These are phyloP conservation scores for Cheiracanthium punctorium DNA, from an alignment of 2,888 invertebrate species.

Conservation along the genomic window DNA sequence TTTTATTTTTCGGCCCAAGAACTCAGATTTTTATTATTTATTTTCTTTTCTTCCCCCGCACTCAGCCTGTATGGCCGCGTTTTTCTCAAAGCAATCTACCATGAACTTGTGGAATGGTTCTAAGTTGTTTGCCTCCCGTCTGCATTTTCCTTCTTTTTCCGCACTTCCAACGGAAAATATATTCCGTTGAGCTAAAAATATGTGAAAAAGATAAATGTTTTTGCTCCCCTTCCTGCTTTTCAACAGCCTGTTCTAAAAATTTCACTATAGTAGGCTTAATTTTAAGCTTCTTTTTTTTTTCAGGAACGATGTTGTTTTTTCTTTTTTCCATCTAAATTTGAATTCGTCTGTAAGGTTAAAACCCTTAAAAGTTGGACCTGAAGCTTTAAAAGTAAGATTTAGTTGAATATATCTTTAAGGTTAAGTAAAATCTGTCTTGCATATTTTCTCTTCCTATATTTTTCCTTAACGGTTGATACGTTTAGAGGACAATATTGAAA, in stretches of 20 bases:
- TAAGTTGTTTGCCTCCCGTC: slow-evolving; percentile 30
- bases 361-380: not conserved
- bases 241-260: slow-evolving; percentile 54
- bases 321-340: not conserved
- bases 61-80: slow-evolving; percentile 13
- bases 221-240: slow-evolving; percentile 37
- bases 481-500: no score
- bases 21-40: slow-evolving; percentile 34
- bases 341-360: not conserved
- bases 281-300: not conserved
- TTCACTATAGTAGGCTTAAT: slow-evolving; percentile 30
- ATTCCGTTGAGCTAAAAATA: slow-evolving; percentile 45
- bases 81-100: slow-evolving; percentile 56
- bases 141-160: not conserved
- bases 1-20: slow-evolving; percentile 22
- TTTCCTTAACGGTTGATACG: no score
- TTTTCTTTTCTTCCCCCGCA: slow-evolving; percentile 2
- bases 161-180: slow-evolving; percentile 16
- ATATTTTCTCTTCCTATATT: not conserved
- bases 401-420: not conserved
- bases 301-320: slow-evolving; percentile 6
- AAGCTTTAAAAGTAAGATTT: not conserved
- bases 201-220: slow-evolving; percentile 63
- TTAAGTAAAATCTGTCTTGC: not conserved
- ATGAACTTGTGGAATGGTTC: slow-evolving; percentile 46